Evolutionary conservation across 2,888 invertebrate species (phyloP).

Genomic region (Embidobia sp.): DNA sequence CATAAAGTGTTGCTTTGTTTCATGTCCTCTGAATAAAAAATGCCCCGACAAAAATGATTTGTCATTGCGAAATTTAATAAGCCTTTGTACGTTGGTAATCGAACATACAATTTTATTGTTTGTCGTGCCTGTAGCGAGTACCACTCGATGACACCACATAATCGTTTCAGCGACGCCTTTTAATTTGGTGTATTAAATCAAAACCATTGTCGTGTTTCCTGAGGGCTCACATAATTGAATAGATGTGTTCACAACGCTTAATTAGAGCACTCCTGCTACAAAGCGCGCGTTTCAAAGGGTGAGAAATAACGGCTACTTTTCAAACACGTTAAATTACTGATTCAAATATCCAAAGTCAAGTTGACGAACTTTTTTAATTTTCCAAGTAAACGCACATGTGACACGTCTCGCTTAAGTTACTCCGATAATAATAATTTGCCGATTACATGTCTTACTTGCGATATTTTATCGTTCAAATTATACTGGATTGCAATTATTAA

Average conservation of each 20-base stretch:
- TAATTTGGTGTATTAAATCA: slow-evolving; percentile 47
- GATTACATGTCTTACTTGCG: no score
- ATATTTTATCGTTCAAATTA: no score
- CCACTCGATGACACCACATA: slow-evolving; percentile 33
- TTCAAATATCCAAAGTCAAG: slow-evolving; percentile 40
- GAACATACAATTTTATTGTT: slow-evolving; percentile 36
- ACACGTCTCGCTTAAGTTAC: background rate
- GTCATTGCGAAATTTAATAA: slow-evolving; percentile 14
- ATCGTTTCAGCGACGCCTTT: slow-evolving; percentile 37
- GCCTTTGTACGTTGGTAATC: slow-evolving; percentile 21
- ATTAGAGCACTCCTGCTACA: slow-evolving; percentile 28
- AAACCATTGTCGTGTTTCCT: slow-evolving; percentile 43
- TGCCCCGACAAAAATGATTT: slow-evolving; percentile 3
- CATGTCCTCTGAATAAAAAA: slow-evolving; percentile 17
- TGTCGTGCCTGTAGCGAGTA: slow-evolving; percentile 15
- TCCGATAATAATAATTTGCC: no score
- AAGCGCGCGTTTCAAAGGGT: slow-evolving; percentile 28
- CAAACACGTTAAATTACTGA: slow-evolving; percentile 29
- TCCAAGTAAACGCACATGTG: background rate
- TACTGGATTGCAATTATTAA: no score
- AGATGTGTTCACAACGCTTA: slow-evolving; percentile 53
- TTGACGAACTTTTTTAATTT: slow-evolving; percentile 24
- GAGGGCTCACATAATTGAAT: slow-evolving; percentile 49
- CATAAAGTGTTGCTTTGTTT: background rate
- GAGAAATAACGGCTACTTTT: slow-evolving; percentile 34